Base-by-base conservation (phyloP, 2,888 invertebrate genomes). In the Hydraecia micacea region DNA sequence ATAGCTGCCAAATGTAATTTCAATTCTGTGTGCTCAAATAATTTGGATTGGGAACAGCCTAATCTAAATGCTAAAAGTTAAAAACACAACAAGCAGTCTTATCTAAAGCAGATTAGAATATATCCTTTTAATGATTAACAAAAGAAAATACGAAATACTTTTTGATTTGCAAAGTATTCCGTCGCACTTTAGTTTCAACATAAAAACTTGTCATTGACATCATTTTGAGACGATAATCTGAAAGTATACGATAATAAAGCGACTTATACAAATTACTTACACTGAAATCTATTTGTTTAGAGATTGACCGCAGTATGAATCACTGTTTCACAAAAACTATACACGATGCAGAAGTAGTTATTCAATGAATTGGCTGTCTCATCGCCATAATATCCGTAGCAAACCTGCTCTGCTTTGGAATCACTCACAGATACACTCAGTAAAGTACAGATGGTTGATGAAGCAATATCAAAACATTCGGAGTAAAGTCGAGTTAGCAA, bases 321-420 rank as follows among this genome's bases (percentile, higher is more conserved):
- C 87, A 87, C 85, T 79, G 67, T 75, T 72, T 77, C 85, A 87
- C 86, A 65, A 82, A 83, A 86, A 78, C 79, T 68, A 62, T 73
- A 77, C 79, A 84, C 85, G 52, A 75, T 77, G 63, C 65, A 67
- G 55, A 58, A 77, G n/a, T 68, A 83, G 49, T 71, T 77, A 75
- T 68, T 87, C 77, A 87, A 80, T 88, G 69, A 87, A 77, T 82
- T 85, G 81, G 78, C 80, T 74, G 74, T 77, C 70, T 85, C 87
- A 85, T 82, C 73, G 80, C 86, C 46, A 18, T 83, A 73, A 55
- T 65, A 76, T 67, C 74, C 52, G 58, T 68, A 73, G n/a, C 65
- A 70, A 80, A 67, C 75, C 73, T 77, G 58, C 67, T 77, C 39
- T 28, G 70, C 67, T 83, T 79, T 72, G 52, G 46, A 70, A 63